phyloP scores from a whole-genome alignment of 2,888 invertebrate genomes.

The Invenusta paracnida region DNA sequence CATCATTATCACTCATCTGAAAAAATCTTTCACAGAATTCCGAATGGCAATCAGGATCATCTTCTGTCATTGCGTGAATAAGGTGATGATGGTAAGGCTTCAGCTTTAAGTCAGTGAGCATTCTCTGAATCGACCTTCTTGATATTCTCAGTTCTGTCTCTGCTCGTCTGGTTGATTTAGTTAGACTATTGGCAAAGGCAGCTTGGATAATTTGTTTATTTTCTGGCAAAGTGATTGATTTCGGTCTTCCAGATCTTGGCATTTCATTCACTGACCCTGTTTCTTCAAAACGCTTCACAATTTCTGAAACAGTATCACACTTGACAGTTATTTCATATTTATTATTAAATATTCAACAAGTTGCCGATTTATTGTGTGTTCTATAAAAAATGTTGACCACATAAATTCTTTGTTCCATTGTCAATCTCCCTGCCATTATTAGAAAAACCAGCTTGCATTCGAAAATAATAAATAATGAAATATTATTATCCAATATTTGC shows the following conservation, averaged over 20 bases:
- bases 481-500: not conserved
- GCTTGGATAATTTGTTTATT: not conserved
- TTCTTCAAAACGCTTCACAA: slow-evolving; percentile 7
- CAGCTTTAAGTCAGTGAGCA: slow-evolving; percentile 16
- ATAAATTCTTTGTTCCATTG: not conserved
- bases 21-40: not conserved
- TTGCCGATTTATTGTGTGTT: not conserved
- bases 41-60: not conserved
- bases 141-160: not conserved
- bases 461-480: not conserved
- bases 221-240: not conserved
- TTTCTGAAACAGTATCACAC: not conserved
- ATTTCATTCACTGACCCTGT: slow-evolving; percentile 7
- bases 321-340: not conserved
- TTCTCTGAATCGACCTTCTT: slow-evolving; percentile 1
- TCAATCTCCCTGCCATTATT: not conserved
- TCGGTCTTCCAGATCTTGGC: slow-evolving; percentile 4
- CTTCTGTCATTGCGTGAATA: slow-evolving; percentile 16
- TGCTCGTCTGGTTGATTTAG: slow-evolving; percentile 15
- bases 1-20: slow-evolving; percentile 13
- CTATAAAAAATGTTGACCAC: not conserved
- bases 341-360: slow-evolving; percentile 19
- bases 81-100: slow-evolving; percentile 10
- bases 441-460: not conserved
- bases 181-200: not conserved